phyloP scores from a whole-genome alignment of 2,888 invertebrate genomes.

The Arrhopalites spinosus region DNA sequence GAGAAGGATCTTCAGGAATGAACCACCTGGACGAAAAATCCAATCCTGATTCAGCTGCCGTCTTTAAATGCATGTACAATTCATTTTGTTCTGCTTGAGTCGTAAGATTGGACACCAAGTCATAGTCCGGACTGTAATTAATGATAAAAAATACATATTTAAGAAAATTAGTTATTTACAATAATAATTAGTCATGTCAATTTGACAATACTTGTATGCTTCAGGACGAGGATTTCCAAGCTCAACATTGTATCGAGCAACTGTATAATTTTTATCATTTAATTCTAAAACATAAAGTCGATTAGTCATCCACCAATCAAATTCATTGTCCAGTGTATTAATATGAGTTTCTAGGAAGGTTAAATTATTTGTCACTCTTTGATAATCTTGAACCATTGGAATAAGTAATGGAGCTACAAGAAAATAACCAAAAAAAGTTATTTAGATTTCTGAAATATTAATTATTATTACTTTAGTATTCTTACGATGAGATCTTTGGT shows the following conservation, averaged over 20 bases:
- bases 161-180: too few relatives aligned
- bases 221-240: constrained; percentile 86
- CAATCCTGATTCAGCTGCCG: constrained; percentile 94
- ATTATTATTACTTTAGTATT: too few relatives aligned
- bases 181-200: too few relatives aligned
- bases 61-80: constrained; percentile 81
- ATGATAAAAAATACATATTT: constrained; percentile 7
- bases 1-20: constrained; percentile 67
- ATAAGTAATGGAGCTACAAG: constrained; percentile 60
- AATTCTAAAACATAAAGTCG: constrained; percentile 58
- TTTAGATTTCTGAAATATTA: too few relatives aligned
- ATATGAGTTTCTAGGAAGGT: constrained; percentile 63
- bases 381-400: constrained; percentile 76
- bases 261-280: constrained; percentile 65
- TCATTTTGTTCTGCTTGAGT: constrained; percentile 63
- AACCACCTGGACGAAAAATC: constrained; percentile 94
- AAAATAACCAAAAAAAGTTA: too few relatives aligned
- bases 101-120: constrained; percentile 58
- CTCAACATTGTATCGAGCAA: constrained; percentile 75
- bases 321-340: constrained; percentile 60
- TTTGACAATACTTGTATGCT: constrained; percentile 69
- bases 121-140: constrained; percentile 61
- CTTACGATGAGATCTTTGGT: constrained; percentile 62
- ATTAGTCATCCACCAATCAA: constrained; percentile 81
- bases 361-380: constrained; percentile 72